These are phyloP conservation scores for Monoplex corrugatus DNA, from an alignment of 2,888 invertebrate species.

Conservation along the genomic window DNA sequence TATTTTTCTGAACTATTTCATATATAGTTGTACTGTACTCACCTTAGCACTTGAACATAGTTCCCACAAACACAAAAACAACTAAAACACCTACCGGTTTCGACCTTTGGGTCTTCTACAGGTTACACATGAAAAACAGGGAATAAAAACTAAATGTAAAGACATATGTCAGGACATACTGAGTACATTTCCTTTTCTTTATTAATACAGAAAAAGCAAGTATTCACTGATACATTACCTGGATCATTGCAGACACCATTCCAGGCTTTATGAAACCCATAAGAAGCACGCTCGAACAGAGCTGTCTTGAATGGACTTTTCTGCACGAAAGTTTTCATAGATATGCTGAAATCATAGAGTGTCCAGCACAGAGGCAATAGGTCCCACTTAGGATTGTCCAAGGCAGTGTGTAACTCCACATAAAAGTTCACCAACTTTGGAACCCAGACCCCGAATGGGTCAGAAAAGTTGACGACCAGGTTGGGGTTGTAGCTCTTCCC, in stretches of 20 bases:
- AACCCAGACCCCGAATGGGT: background rate
- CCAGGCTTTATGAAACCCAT: background rate
- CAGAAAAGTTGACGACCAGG: background rate
- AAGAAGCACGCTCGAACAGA: background rate
- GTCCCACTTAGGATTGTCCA: background rate
- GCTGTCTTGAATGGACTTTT: background rate
- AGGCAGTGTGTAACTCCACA: background rate
- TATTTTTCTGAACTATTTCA: too few relatives aligned
- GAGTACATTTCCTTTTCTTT: too few relatives aligned
- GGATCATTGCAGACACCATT: constrained; percentile 30
- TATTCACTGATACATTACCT: too few relatives aligned
- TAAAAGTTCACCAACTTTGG: background rate
- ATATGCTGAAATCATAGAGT: background rate
- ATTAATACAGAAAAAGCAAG: too few relatives aligned
- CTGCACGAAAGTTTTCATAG: background rate
- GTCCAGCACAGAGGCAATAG: constrained; percentile 43
- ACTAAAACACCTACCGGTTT: too few relatives aligned
- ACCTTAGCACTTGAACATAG: too few relatives aligned
- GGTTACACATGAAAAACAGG: too few relatives aligned
- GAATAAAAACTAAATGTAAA: too few relatives aligned
- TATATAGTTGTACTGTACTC: too few relatives aligned
- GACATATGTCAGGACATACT: too few relatives aligned
- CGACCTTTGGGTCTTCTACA: too few relatives aligned
- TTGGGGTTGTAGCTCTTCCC: background rate
- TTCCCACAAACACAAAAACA: too few relatives aligned